Base-by-base conservation (phyloP, 2,113 vertebrate genomes). In the Embiotoca jacksoni region DNA sequence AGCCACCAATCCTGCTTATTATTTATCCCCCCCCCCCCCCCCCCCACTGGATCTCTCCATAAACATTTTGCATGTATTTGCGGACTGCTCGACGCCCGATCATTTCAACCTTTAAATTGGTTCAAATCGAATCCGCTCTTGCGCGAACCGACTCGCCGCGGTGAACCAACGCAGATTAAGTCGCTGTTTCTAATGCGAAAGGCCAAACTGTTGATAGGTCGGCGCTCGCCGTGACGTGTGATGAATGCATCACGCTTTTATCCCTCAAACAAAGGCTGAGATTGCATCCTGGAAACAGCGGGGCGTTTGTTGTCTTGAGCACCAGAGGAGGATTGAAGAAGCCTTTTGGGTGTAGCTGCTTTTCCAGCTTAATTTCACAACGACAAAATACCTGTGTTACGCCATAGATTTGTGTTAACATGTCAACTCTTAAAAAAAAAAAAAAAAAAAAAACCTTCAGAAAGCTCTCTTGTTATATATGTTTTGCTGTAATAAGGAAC, bases 311-410 rank as follows among this genome's bases (percentile, higher is more conserved):
- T 74, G 41, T 58, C 47, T 74, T 78, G 65, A 78, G 54, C 59
- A n/a, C 7, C 62, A 54, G 35, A 59, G 37, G 53, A 23, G 75
- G 69, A 82, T 80, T 50, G 73, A 71, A 58, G 65, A 75, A 57
- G 9, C 30, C 32, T 37, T 37, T 44, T 1, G 13, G 23, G 54
- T 66, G 54, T 11, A 72, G 39, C 39, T 68, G 23, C 81, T 68
- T 46, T 78, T 82, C 33, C 46, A 75, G 37, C 11, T 87, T 82
- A 75, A 82, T 72, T 74, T 55, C 16, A 1, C 44, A 2, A 44
- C 67, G 71, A 81, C 41, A 77, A 52, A 91, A 72, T 30, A 70
- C 71, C 72, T 49, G 23, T 13, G 13, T 65, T 53, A 62, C 23
- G 63, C 16, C 64, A 35, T 86, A 71, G 56, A 36, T 80, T 39